A percentile compares a stretch with the other conserved stretches of the same genome.
phyloP scores from a whole-genome alignment of 1,140 invertebrate genomes.

The Uloborus diversus region DNA sequence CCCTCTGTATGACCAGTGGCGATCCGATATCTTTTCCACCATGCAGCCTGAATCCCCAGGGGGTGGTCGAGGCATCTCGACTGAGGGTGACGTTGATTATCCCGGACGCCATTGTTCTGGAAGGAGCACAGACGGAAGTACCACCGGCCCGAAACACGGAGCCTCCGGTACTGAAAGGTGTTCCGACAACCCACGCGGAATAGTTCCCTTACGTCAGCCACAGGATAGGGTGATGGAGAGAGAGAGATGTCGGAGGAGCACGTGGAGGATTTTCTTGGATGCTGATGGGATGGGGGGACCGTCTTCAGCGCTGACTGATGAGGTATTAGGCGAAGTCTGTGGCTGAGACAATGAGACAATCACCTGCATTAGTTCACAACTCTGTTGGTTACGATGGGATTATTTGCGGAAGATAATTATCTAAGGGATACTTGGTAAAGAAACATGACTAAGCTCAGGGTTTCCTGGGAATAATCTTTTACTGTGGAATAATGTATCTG shows the following conservation, averaged over 20 bases:
- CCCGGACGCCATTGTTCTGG: slow-evolving; percentile 56
- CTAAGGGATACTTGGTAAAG: too few relatives aligned
- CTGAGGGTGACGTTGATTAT: slow-evolving; percentile 84
- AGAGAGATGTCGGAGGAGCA: background rate
- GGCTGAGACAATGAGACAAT: too few relatives aligned
- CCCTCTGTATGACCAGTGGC: slow-evolving; percentile 91
- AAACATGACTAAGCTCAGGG: too few relatives aligned
- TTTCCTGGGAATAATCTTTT: too few relatives aligned
- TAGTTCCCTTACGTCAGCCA: background rate
- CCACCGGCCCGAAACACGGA: slow-evolving; percentile 11
- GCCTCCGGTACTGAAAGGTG: slow-evolving; percentile 12
- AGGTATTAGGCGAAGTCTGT: too few relatives aligned
- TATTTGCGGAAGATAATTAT: too few relatives aligned
- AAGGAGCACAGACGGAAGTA: background rate
- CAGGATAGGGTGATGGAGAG: background rate
- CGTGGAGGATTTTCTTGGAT: too few relatives aligned
- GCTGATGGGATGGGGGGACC: too few relatives aligned
- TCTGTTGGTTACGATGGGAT: too few relatives aligned
- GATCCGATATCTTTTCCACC: slow-evolving; percentile 93
- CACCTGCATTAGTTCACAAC: too few relatives aligned
- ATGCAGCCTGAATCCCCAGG: slow-evolving; percentile 95
- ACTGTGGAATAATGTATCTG: too few relatives aligned
- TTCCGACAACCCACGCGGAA: background rate
- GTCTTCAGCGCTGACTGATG: too few relatives aligned
- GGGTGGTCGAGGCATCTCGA: slow-evolving; percentile 78